Conservation (phyloP, 37 sponge, comb jelly and placozoan genomes). For the Cladorhizidae sp. region DNA sequence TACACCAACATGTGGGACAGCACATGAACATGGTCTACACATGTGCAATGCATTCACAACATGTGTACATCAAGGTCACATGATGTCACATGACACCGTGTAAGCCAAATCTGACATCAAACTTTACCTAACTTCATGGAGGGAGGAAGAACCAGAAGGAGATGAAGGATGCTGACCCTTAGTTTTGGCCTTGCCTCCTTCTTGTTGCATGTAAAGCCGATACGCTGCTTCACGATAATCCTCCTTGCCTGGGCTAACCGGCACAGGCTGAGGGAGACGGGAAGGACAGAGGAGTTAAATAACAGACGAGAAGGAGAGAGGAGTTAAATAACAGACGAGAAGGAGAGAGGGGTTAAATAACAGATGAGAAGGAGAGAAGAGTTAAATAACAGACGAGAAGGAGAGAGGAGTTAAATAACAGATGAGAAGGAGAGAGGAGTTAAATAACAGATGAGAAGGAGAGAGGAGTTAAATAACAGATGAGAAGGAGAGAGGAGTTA, state of each 20-base stretch:
- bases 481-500: too few species aligned
- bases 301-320: not conserved
- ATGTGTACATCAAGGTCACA: too few species aligned
- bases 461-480: too few species aligned
- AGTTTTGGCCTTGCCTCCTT: constrained; percentile 1
- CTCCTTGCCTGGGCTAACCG: constrained; percentile 25
- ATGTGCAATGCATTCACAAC: too few species aligned
- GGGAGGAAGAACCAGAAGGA: not conserved
- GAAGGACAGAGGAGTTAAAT: not conserved
- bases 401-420: not conserved
- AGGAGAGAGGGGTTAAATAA: constrained; percentile 42
- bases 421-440: too few species aligned
- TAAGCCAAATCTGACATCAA: not conserved
- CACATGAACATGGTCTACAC: too few species aligned
- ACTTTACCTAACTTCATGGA: not conserved
- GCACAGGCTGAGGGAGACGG: not conserved
- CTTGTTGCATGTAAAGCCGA: constrained; percentile 45
- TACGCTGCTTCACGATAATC: constrained; percentile 43
- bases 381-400: not conserved
- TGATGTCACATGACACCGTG: too few species aligned
- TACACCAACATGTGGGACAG: too few species aligned
- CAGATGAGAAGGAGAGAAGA: constrained; percentile 16
- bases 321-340: constrained; percentile 11
- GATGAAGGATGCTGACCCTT: not conserved
- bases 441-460: too few species aligned